These are phyloP conservation scores for Gymnocheta viridis DNA, from an alignment of 2,888 invertebrate genomes.

Conservation along the genomic window DNA sequence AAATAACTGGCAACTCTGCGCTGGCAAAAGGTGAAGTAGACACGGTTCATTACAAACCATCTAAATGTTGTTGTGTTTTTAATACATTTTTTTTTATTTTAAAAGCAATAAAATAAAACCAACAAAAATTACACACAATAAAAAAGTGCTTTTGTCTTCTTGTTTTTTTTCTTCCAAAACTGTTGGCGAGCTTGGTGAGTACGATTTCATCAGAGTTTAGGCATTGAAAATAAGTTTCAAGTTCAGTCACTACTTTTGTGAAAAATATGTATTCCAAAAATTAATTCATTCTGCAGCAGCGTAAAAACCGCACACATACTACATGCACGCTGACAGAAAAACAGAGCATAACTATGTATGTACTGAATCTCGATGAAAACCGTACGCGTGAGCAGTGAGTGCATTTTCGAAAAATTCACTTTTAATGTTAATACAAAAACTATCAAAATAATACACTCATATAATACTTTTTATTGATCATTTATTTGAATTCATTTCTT, in stretches of 20 bases:
- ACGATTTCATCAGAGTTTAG: slow-evolving; percentile 66
- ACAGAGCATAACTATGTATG: slow-evolving; percentile 1
- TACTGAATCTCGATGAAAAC: slow-evolving; percentile 1
- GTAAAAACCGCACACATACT: neutral
- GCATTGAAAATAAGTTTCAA: slow-evolving; percentile 68
- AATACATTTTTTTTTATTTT: slow-evolving; percentile 10
- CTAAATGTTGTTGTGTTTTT: neutral
- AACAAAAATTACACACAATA: neutral
- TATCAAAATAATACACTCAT: neutral
- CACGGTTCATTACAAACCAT: slow-evolving; percentile 51
- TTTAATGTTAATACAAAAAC: neutral
- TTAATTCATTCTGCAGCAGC: slow-evolving; percentile 30
- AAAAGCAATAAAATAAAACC: slow-evolving; percentile 14
- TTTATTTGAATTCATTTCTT: too few relatives aligned
- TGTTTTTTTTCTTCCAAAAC: neutral
- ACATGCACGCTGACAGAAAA: neutral
- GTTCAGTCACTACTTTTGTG: slow-evolving; percentile 61
- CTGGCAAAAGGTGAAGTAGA: slow-evolving; percentile 15
- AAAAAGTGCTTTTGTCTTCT: slow-evolving; percentile 31
- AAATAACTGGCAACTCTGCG: neutral
- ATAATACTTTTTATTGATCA: neutral
- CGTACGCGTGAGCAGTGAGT: neutral
- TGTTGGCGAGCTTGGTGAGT: slow-evolving; percentile 22
- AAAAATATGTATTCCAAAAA: slow-evolving; percentile 36
- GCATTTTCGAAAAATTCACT: neutral